Evolutionary conservation across 2,888 invertebrate genomes (phyloP).

Genomic region (Noctua janthina): DNA sequence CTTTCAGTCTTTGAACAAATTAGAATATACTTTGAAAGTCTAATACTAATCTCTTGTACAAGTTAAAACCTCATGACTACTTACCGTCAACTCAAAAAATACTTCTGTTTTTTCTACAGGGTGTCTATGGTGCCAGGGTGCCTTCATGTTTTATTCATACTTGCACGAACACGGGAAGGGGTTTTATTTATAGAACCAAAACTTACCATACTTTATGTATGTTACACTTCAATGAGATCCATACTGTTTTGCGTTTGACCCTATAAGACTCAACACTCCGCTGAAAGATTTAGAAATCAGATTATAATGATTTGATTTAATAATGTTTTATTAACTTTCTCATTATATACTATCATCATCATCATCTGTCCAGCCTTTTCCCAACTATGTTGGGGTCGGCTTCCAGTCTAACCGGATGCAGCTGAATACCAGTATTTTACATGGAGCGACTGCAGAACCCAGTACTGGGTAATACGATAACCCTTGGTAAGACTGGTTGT

Average conservation of each 20-base stretch:
- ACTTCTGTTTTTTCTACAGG: constrained; percentile 21
- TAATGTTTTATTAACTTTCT: too few relatives aligned
- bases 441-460: too few relatives aligned
- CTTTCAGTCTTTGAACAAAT: too few relatives aligned
- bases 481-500: too few relatives aligned
- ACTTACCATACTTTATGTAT: neutral
- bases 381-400: too few relatives aligned
- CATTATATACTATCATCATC: too few relatives aligned
- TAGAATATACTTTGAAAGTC: too few relatives aligned
- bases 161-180: constrained; percentile 1
- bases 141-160: constrained; percentile 41
- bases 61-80: neutral
- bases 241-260: neutral
- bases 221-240: neutral
- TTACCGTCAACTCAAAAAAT: neutral
- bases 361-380: too few relatives aligned
- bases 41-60: neutral
- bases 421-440: too few relatives aligned
- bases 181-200: constrained; percentile 13
- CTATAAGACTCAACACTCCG: neutral
- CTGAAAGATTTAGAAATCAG: neutral
- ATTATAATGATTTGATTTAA: neutral
- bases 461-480: too few relatives aligned
- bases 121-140: neutral
- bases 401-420: too few relatives aligned